Base-by-base conservation (phyloP, 2,888 invertebrate genomes). In the Chrysomela aeneicollis region DNA sequence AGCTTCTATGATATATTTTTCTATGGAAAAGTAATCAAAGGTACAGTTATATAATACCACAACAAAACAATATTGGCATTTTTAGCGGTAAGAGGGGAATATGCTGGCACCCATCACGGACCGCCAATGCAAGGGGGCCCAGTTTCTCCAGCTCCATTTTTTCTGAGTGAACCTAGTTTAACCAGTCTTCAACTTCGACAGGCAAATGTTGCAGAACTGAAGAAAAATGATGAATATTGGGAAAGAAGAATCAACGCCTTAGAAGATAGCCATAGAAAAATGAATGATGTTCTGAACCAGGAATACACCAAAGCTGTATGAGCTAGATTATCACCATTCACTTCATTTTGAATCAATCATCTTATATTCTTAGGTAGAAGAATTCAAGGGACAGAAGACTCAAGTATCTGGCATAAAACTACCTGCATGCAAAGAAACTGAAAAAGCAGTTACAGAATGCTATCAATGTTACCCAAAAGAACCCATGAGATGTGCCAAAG, bases 211-310 rank as follows among this genome's bases (percentile, higher is more conserved):
- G 81, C 82, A 52, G 87, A 88, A 75, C 80, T 89, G 19, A 82
- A 84, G 57, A 83, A 85, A 62, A 88, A 88, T 74, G 88, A 89
- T 73, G 78, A 83, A 19, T 86, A 88, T 76, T 90, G 89, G 89
- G 83, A 85, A 42, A 83, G 83, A 51, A 84, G 89, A 37, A 75
- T 89, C 70, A 73, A 80, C 22, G 82, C 85, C 51, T 77, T 89
- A 52, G 86, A 89, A 77, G 82, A 84, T 55, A 84, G 83, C 52
- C 85, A 89, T 26, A 84, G 86, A 67, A 84, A 84, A 68, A 86
- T 89, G 55, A 85, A 87, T 73, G 73, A 82, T 46, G 82, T 87
- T 22, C 83, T 89, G 82, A 86, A 88, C 65, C 77, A 83, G 19
- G 88, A 89, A 74, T 87, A 87, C 71, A 83, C 85, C 26, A 86